Evolutionary conservation across 2,888 invertebrate species (phyloP).

Genomic region (Leucophenga maculata): DNA sequence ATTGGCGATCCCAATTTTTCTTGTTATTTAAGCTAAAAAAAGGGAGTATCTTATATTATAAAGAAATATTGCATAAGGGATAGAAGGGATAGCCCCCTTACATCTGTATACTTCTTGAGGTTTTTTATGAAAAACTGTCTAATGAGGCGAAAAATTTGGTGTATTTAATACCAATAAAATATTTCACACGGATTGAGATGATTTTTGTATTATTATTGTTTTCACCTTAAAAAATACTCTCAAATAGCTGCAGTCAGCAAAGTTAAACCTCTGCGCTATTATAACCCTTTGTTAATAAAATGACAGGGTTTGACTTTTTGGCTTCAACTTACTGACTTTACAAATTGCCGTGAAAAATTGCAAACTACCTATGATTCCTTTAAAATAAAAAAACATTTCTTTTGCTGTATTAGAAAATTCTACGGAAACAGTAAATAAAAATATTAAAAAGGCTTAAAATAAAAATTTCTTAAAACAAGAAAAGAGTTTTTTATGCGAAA

Average conservation of each 20-base stretch:
- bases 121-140: too few species aligned
- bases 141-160: too few species aligned
- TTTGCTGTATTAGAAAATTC: slow-evolving; percentile 1
- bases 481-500: background rate
- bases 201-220: too few species aligned
- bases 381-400: background rate
- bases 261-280: slow-evolving; percentile 11
- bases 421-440: background rate
- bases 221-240: too few species aligned
- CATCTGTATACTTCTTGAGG: too few species aligned
- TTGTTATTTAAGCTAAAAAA: too few species aligned
- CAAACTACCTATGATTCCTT: background rate
- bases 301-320: slow-evolving; percentile 54
- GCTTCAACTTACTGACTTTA: slow-evolving; percentile 43
- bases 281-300: background rate
- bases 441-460: background rate
- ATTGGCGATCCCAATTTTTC: too few species aligned
- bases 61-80: too few species aligned
- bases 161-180: too few species aligned
- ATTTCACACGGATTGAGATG: too few species aligned
- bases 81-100: too few species aligned
- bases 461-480: background rate
- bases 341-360: background rate
- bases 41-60: too few species aligned
- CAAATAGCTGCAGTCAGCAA: background rate